phyloP scores from a whole-genome alignment of 2,113 vertebrate genomes.

The Psilopsiagon aurifrons region DNA sequence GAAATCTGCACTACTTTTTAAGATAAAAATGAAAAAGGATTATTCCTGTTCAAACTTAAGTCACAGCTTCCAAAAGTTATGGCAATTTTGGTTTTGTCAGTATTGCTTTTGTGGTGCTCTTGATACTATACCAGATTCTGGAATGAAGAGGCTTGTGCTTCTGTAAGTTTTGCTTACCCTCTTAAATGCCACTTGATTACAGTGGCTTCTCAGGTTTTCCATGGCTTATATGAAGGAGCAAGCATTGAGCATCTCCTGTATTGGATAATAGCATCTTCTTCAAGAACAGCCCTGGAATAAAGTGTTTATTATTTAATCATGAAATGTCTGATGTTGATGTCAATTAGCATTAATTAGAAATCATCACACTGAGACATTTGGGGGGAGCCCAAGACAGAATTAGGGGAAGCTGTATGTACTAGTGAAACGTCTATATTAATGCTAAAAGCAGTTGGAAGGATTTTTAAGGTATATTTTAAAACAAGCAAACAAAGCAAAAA shows the following conservation, averaged over 20 bases:
- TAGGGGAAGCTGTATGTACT: not conserved
- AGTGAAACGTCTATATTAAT: not conserved
- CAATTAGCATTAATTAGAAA: not conserved
- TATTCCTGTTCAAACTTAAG: not conserved
- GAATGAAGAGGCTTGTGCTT: not conserved
- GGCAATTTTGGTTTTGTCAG: not conserved
- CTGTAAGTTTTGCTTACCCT: not conserved
- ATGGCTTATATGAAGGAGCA: not conserved
- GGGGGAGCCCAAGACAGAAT: not conserved
- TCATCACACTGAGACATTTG: not conserved
- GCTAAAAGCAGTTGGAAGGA: not conserved
- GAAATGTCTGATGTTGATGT: not conserved
- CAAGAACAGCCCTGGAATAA: not conserved
- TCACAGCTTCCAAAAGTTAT: not conserved
- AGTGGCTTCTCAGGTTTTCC: not conserved
- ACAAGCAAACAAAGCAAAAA: not conserved
- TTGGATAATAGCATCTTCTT: not conserved
- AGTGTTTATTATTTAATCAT: not conserved
- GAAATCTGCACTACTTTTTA: not conserved
- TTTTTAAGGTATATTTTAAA: not conserved
- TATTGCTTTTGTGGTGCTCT: not conserved
- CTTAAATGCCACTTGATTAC: not conserved
- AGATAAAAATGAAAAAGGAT: not conserved
- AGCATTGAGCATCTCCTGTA: not conserved
- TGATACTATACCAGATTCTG: not conserved